These are phyloP conservation scores for Drosophila lowei DNA, from an alignment of 1,140 invertebrate genomes.

Conservation along the genomic window DNA sequence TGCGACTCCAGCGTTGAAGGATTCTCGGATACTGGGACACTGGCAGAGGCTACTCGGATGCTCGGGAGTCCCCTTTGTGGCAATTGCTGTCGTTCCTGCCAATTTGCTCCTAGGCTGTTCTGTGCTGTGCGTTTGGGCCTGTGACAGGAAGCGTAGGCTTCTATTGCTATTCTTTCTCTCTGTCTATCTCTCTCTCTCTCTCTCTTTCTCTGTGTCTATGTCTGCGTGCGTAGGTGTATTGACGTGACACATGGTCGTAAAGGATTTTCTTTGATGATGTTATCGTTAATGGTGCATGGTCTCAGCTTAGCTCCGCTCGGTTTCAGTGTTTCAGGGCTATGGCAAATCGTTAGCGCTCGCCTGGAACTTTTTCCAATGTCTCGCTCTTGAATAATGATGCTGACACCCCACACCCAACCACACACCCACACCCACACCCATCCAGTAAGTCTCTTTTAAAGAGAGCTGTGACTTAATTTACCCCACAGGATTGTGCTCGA, in stretches of 20 bases:
- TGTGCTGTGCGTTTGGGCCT: constrained; percentile 50
- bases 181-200: constrained; percentile 2
- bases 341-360: constrained; percentile 59
- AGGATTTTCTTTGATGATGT: constrained; percentile 80
- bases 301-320: constrained; percentile 29
- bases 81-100: constrained; percentile 62
- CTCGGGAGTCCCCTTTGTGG: constrained; percentile 49
- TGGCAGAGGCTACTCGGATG: background rate
- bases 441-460: constrained; percentile 28
- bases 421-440: background rate
- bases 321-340: constrained; percentile 45
- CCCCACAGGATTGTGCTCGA: constrained; percentile 25
- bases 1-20: constrained; percentile 45
- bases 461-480: constrained; percentile 42
- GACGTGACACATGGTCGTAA: constrained; percentile 71
- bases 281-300: constrained; percentile 74
- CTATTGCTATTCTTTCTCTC: constrained; percentile 40
- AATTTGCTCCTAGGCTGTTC: constrained; percentile 32
- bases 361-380: constrained; percentile 29
- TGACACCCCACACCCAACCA: background rate
- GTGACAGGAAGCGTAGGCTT: constrained; percentile 65
- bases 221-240: constrained; percentile 22
- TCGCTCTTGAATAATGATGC: constrained; percentile 67
- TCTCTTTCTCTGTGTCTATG: constrained; percentile 20
- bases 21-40: constrained; percentile 12